A percentile compares a stretch with the other conserved stretches of the same genome.
These are phyloP conservation scores for Parnassius mnemosyne DNA, from an alignment of 2,888 invertebrate genomes.

Conservation along the genomic window DNA sequence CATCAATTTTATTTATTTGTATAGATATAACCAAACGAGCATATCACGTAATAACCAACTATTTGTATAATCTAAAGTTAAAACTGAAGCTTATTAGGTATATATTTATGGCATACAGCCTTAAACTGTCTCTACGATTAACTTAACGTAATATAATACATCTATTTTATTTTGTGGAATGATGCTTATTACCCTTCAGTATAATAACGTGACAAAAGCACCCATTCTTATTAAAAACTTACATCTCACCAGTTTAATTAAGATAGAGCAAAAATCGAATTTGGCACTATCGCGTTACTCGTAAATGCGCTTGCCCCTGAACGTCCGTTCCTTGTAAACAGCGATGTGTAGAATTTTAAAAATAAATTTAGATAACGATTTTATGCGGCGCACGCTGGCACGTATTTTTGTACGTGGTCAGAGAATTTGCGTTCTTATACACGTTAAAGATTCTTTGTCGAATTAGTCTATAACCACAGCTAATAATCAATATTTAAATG, in stretches of 20 bases:
- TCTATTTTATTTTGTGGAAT: too few relatives aligned
- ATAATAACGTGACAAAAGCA: too few relatives aligned
- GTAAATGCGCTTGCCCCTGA: background rate
- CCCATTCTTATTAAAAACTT: background rate
- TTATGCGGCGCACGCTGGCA: constrained; percentile 1
- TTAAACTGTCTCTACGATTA: too few relatives aligned
- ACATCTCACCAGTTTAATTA: background rate
- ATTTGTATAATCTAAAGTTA: too few relatives aligned
- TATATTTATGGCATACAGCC: too few relatives aligned
- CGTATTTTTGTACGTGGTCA: background rate
- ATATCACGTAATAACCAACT: too few relatives aligned
- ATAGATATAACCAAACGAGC: too few relatives aligned
- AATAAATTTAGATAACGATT: constrained; percentile 12
- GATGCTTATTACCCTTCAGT: too few relatives aligned
- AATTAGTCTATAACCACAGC: constrained; percentile 9
- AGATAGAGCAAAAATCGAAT: background rate
- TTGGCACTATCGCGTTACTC: background rate
- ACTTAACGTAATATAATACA: too few relatives aligned
- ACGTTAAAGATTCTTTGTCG: constrained; percentile 14
- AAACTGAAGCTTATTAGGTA: too few relatives aligned
- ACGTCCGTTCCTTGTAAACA: background rate
- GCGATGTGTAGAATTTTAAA: constrained; percentile 8
- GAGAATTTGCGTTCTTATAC: constrained; percentile 11
- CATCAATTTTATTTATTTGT: too few relatives aligned
- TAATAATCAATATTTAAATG: constrained; percentile 28